These are phyloP conservation scores for Acrobasis consociella DNA, from an alignment of 2,888 invertebrate species.

Conservation along the genomic window DNA sequence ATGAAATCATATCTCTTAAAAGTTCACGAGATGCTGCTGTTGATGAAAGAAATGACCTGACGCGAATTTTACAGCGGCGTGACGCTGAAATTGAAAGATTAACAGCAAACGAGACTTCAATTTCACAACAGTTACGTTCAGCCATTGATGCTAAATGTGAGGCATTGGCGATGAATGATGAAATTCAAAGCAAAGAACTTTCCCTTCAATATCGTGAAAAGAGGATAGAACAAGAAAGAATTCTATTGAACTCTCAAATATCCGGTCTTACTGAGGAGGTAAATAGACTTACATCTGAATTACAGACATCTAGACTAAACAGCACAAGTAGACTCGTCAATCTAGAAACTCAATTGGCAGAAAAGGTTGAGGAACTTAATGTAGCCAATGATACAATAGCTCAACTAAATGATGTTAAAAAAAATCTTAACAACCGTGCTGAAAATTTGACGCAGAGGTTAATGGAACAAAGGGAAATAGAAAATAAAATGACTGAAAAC, in stretches of 20 bases:
- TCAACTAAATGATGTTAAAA: constrained; percentile 87
- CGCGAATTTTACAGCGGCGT: constrained; percentile 87
- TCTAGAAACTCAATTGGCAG: constrained; percentile 89
- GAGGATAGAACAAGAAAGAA: constrained; percentile 91
- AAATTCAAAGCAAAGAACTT: constrained; percentile 90
- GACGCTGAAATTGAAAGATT: constrained; percentile 88
- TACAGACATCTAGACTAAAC: constrained; percentile 89
- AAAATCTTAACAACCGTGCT: constrained; percentile 85
- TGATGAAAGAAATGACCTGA: constrained; percentile 89
- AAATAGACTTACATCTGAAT: constrained; percentile 88
- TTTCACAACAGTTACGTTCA: constrained; percentile 88
- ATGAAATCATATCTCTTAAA: constrained; percentile 85
- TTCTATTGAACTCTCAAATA: constrained; percentile 89
- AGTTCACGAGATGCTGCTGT: constrained; percentile 87
- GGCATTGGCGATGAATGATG: constrained; percentile 90
- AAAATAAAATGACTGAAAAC: constrained; percentile 88
- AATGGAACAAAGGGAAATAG: constrained; percentile 88
- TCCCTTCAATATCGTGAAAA: constrained; percentile 91
- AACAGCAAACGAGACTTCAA: constrained; percentile 85
- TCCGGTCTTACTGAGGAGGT: constrained; percentile 90
- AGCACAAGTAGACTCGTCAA: constrained; percentile 83
- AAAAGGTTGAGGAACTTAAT: constrained; percentile 90
- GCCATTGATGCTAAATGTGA: constrained; percentile 93
- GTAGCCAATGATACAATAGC: constrained; percentile 87
- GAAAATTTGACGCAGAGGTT: constrained; percentile 88